phyloP scores from a whole-genome alignment of 2,888 invertebrate genomes.

The Portevinia maculata region DNA sequence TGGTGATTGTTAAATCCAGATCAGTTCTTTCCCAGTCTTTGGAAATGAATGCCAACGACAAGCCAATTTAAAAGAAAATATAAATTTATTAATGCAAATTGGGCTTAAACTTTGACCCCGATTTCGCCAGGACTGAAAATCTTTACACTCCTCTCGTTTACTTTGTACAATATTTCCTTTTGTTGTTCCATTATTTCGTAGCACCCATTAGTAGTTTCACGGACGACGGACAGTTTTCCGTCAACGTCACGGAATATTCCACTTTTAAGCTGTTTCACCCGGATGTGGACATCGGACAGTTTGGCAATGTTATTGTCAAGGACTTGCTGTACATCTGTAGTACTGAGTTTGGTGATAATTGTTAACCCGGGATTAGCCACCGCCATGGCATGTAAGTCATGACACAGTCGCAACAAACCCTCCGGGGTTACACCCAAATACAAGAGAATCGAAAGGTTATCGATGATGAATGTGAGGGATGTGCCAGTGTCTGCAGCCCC shows the following conservation, averaged over 20 bases:
- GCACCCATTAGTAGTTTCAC: slow-evolving; percentile 76
- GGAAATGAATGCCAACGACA: background rate
- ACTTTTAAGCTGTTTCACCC: slow-evolving; percentile 87
- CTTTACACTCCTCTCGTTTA: slow-evolving; percentile 89
- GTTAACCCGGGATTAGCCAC: slow-evolving; percentile 82
- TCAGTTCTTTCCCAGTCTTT: background rate
- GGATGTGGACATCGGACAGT: slow-evolving; percentile 86
- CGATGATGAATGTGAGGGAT: slow-evolving; percentile 86
- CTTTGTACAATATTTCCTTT: slow-evolving; percentile 85
- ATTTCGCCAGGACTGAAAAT: slow-evolving; percentile 88
- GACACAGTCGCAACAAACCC: slow-evolving; percentile 78
- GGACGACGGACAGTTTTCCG: slow-evolving; percentile 85
- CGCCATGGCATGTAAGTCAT: slow-evolving; percentile 77
- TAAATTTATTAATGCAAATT: slow-evolving; percentile 55
- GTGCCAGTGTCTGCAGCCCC: slow-evolving; percentile 73
- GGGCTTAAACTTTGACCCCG: slow-evolving; percentile 79
- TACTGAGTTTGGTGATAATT: slow-evolving; percentile 85
- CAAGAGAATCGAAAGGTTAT: slow-evolving; percentile 89
- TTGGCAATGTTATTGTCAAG: slow-evolving; percentile 86
- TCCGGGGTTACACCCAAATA: slow-evolving; percentile 84
- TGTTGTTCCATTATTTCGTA: slow-evolving; percentile 77
- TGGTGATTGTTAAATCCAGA: background rate
- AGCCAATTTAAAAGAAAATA: slow-evolving; percentile 45
- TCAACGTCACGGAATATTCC: slow-evolving; percentile 90
- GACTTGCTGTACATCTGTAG: slow-evolving; percentile 85